phyloP scores from a whole-genome alignment of 2,888 invertebrate species.

The Xylophagus ater region DNA sequence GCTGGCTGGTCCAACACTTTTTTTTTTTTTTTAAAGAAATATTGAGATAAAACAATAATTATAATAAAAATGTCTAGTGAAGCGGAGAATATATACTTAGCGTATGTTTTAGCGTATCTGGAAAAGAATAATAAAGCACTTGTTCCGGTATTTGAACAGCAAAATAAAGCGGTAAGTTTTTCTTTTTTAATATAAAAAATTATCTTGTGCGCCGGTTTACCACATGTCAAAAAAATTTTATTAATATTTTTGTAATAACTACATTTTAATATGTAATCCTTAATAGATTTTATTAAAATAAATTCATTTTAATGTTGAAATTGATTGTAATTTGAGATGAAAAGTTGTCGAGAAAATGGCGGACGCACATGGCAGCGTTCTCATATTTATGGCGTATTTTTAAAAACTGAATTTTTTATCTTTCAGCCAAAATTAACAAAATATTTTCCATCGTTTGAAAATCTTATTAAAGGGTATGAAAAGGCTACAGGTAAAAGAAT shows the following conservation, averaged over 20 bases:
- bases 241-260: too few relatives aligned
- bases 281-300: too few relatives aligned
- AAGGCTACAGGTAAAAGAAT: too few relatives aligned
- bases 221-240: too few relatives aligned
- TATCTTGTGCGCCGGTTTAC: slow-evolving; percentile 36
- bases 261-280: too few relatives aligned
- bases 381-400: slow-evolving; percentile 24
- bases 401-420: slow-evolving; percentile 17
- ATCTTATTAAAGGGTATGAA: slow-evolving; percentile 48
- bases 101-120: slow-evolving; percentile 56
- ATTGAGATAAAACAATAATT: too few relatives aligned
- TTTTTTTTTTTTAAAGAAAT: too few relatives aligned
- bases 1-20: too few relatives aligned
- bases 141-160: slow-evolving; percentile 57
- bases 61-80: slow-evolving; percentile 38
- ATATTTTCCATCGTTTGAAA: slow-evolving; percentile 52
- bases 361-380: slow-evolving; percentile 1
- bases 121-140: slow-evolving; percentile 51
- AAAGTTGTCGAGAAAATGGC: too few relatives aligned
- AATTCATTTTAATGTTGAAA: too few relatives aligned
- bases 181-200: slow-evolving; percentile 11
- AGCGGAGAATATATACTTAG: slow-evolving; percentile 39
- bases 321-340: too few relatives aligned
- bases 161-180: slow-evolving; percentile 62
- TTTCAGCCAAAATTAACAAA: slow-evolving; percentile 53